phyloP scores from a whole-genome alignment of 2,797 vertebrate genomes.

The Lutjanus argentimaculatus region DNA sequence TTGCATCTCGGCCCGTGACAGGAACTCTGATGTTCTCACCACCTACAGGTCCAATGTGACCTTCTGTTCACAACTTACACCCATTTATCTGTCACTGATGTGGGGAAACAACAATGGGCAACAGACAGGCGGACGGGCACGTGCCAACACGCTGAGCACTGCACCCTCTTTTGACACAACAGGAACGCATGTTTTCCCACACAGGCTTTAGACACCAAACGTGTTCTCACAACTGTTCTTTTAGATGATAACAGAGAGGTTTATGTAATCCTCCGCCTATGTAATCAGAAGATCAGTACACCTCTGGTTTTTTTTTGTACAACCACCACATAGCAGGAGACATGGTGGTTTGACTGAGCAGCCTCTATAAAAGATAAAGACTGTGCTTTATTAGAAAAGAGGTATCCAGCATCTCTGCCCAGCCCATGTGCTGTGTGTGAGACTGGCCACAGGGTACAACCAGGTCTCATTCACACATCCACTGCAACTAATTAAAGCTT shows the following conservation, averaged over 20 bases:
- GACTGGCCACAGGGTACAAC: slow-evolving; percentile 58
- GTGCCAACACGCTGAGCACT: slow-evolving; percentile 78
- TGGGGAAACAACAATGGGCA: slow-evolving; percentile 59
- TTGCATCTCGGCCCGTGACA: slow-evolving; percentile 55
- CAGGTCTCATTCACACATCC: slow-evolving; percentile 58
- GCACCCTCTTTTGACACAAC: slow-evolving; percentile 73
- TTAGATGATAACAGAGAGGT: slow-evolving; percentile 68
- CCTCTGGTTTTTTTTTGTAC: slow-evolving; percentile 35
- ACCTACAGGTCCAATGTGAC: slow-evolving; percentile 50
- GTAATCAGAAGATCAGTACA: slow-evolving; percentile 65
- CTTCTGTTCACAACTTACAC: slow-evolving; percentile 54
- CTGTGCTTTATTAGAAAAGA: slow-evolving; percentile 60
- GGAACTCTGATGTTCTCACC: slow-evolving; percentile 68
- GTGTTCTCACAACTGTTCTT: slow-evolving; percentile 71
- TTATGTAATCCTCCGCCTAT: slow-evolving; percentile 60
- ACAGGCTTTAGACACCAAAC: slow-evolving; percentile 67
- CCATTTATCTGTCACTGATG: slow-evolving; percentile 53
- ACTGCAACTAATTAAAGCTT: slow-evolving; percentile 65
- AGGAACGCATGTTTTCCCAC: slow-evolving; percentile 77
- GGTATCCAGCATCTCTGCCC: slow-evolving; percentile 47
- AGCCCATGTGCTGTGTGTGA: slow-evolving; percentile 44
- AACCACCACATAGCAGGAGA: slow-evolving; percentile 63
- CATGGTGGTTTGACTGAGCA: slow-evolving; percentile 71
- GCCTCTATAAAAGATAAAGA: slow-evolving; percentile 71
- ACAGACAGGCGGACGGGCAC: slow-evolving; percentile 64